phyloP scores from a whole-genome alignment of 1,140 invertebrate genomes.

The Antheraea mylitta region DNA sequence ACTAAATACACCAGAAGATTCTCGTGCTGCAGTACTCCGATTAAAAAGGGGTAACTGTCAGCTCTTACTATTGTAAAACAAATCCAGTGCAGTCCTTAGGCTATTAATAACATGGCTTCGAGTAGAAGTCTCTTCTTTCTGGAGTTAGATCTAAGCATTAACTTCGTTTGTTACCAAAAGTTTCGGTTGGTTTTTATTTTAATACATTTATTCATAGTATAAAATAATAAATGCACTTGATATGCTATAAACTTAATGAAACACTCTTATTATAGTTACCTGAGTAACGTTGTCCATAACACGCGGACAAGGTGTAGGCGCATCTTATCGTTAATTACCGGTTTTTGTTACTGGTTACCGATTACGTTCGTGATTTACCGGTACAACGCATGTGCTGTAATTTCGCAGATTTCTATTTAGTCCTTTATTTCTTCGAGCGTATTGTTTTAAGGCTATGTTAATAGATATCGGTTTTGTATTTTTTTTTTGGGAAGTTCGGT shows the following conservation, averaged over 20 bases:
- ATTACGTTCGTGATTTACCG: conserved; percentile 30
- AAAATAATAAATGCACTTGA: not conserved
- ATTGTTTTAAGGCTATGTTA: not conserved
- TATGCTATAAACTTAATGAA: not conserved
- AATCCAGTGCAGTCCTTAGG: too few species aligned
- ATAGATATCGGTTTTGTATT: not conserved
- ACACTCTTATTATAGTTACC: conserved; percentile 34
- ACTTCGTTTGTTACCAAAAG: too few species aligned
- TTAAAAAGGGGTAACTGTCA: too few species aligned
- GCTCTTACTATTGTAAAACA: too few species aligned
- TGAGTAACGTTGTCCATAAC: too few species aligned
- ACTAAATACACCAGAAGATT: too few species aligned
- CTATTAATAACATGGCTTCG: too few species aligned
- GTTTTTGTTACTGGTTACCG: conserved; percentile 41
- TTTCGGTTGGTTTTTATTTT: too few species aligned
- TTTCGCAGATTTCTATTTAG: not conserved
- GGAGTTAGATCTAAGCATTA: too few species aligned
- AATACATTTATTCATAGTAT: too few species aligned
- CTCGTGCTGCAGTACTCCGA: too few species aligned
- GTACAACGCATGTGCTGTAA: not conserved
- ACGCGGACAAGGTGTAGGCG: conserved; percentile 37
- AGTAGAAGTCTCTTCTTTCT: too few species aligned
- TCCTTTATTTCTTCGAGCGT: not conserved
- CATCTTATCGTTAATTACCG: conserved; percentile 67
- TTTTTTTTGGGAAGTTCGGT: not conserved